Conservation (phyloP, 2,113 vertebrate species). For the Lophius piscatorius region DNA sequence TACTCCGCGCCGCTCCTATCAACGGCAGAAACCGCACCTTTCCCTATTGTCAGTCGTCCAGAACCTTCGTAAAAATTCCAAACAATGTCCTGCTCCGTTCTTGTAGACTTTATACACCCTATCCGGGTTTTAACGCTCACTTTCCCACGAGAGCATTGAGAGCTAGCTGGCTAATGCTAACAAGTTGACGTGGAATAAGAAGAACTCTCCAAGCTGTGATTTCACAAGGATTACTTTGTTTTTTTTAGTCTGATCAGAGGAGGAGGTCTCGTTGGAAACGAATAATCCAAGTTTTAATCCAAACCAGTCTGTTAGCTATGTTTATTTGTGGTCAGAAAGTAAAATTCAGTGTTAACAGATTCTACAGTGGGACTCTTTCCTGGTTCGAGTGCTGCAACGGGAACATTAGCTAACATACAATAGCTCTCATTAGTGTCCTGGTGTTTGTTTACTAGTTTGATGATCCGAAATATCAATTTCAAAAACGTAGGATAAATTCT, state of each 20-base stretch:
- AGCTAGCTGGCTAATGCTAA: slow-evolving; percentile 62
- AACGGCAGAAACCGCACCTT: slow-evolving; percentile 23
- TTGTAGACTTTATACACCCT: slow-evolving; percentile 41
- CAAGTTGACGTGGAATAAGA: slow-evolving; percentile 72
- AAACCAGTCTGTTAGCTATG: slow-evolving; percentile 69
- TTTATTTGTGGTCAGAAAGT: slow-evolving; percentile 71
- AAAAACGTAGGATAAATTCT: not conserved
- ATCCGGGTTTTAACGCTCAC: slow-evolving; percentile 19
- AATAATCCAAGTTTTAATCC: slow-evolving; percentile 28
- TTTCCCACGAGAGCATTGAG: slow-evolving; percentile 14
- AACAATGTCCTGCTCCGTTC: slow-evolving; percentile 37
- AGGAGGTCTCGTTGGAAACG: not conserved
- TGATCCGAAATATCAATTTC: slow-evolving; percentile 17
- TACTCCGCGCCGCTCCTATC: not conserved
- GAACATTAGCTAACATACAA: slow-evolving; percentile 81
- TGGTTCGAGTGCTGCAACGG: slow-evolving; percentile 70
- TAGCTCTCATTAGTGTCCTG: slow-evolving; percentile 47
- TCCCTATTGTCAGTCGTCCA: slow-evolving; percentile 37
- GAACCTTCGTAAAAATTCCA: not conserved
- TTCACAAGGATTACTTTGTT: slow-evolving; percentile 34
- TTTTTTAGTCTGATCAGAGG: no score
- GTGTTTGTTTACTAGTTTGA: slow-evolving; percentile 52
- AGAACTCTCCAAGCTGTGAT: slow-evolving; percentile 44
- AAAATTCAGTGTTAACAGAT: slow-evolving; percentile 67
- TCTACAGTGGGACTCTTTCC: slow-evolving; percentile 70